Percentiles rank a stretch among this genome's conserved stretches.
Evolutionary conservation across 2,113 vertebrate genomes (phyloP).

Genomic region (Thamnaconus septentrionalis): DNA sequence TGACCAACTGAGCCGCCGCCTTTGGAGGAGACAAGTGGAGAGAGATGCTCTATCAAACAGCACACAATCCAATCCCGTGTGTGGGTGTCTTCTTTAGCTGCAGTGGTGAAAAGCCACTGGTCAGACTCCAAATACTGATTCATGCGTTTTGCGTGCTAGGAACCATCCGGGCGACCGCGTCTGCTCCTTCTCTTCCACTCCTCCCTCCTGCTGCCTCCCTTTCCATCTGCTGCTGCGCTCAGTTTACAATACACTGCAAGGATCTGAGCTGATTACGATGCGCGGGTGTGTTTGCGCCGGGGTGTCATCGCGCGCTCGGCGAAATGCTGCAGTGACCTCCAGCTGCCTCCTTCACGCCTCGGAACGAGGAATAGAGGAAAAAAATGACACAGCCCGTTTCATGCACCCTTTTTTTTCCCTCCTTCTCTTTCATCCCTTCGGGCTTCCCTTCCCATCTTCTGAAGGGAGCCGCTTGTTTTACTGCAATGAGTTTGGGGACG

Average conservation of each 20-base stretch:
- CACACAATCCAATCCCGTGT: background rate
- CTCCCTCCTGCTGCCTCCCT: constrained; percentile 8
- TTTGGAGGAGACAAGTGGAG: constrained; percentile 24
- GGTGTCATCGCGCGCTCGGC: constrained; percentile 3
- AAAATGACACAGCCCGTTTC: constrained; percentile 38
- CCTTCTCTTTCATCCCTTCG: background rate
- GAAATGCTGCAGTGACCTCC: constrained; percentile 47
- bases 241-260: constrained; percentile 1
- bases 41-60: constrained; percentile 1
- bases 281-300: constrained; percentile 15
- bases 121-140: background rate
- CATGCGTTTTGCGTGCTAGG: constrained; percentile 3
- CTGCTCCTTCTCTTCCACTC: background rate
- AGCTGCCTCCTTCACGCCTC: constrained; percentile 38
- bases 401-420: constrained; percentile 8
- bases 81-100: background rate
- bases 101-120: no score
- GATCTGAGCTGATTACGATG: constrained; percentile 18
- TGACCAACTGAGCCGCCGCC: constrained; percentile 12
- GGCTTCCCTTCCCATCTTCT: constrained; percentile 16
- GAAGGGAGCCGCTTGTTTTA: constrained; percentile 13
- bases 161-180: constrained; percentile 1
- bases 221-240: background rate
- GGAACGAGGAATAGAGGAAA: constrained; percentile 16
- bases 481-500: constrained; percentile 16